These are phyloP conservation scores for Drosophila vallismaia DNA, from an alignment of 2,888 invertebrate genomes.

Conservation along the genomic window DNA sequence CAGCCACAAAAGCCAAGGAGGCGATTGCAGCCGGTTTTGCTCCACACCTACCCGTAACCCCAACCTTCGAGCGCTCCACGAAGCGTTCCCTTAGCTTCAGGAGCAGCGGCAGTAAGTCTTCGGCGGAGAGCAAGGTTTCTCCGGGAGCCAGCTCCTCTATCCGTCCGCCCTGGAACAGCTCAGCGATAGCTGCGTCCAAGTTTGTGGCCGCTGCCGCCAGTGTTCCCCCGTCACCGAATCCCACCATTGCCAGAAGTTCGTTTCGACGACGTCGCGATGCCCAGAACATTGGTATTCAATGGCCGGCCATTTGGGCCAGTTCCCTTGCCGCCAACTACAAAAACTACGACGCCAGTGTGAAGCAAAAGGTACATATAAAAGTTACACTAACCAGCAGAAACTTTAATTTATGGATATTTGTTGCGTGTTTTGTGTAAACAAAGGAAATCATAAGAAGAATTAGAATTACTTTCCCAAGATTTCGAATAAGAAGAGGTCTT, in stretches of 20 bases:
- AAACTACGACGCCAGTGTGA: conserved; percentile 81
- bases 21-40: conserved; percentile 7
- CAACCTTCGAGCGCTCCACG: conserved; percentile 66
- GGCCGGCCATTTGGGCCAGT: conserved; percentile 81
- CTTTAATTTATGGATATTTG: neutral
- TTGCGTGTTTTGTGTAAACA: no score
- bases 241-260: conserved; percentile 73
- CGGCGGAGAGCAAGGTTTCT: conserved; percentile 12
- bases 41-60: conserved; percentile 12
- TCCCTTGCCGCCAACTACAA: conserved; percentile 80
- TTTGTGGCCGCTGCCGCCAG: conserved; percentile 56
- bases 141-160: conserved; percentile 32
- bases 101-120: conserved; percentile 25
- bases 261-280: conserved; percentile 81
- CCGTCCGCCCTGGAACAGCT: conserved; percentile 80
- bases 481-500: no score
- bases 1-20: conserved; percentile 58
- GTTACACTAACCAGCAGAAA: conserved; percentile 51
- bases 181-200: conserved; percentile 68
- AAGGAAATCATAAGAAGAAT: no score
- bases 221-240: conserved; percentile 58
- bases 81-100: conserved; percentile 74
- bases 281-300: conserved; percentile 73
- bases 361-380: conserved; percentile 78
- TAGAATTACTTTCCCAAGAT: no score